phyloP scores from a whole-genome alignment of 2,888 invertebrate genomes.

The Synergus japonicus region DNA sequence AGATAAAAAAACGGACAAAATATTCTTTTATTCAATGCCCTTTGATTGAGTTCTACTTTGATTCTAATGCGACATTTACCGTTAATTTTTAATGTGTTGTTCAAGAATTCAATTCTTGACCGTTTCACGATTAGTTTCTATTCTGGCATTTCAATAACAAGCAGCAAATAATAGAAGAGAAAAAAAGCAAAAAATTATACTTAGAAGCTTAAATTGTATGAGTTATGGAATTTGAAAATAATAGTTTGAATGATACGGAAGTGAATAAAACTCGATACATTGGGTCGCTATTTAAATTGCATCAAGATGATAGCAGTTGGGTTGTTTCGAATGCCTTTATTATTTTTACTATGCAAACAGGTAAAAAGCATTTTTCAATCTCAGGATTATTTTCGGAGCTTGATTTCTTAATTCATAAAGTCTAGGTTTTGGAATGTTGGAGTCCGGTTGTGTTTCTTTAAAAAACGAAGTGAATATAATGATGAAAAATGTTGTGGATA shows the following conservation, averaged over 20 bases:
- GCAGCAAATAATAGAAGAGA: not conserved
- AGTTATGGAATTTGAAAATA: slow-evolving; percentile 54
- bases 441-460: slow-evolving; percentile 94
- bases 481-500: slow-evolving; percentile 97
- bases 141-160: slow-evolving; percentile 41
- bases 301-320: slow-evolving; percentile 92
- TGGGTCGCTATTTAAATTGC: slow-evolving; percentile 80
- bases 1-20: slow-evolving; percentile 56
- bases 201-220: not conserved
- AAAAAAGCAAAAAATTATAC: not conserved
- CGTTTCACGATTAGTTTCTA: slow-evolving; percentile 21
- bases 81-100: slow-evolving; percentile 69
- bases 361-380: slow-evolving; percentile 75
- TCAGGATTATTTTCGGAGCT: not conserved
- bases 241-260: slow-evolving; percentile 60
- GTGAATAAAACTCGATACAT: slow-evolving; percentile 57
- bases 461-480: slow-evolving; percentile 98
- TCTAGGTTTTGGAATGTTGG: slow-evolving; percentile 94
- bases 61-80: slow-evolving; percentile 11
- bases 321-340: slow-evolving; percentile 93
- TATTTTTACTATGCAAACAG: slow-evolving; percentile 96
- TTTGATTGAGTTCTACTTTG: slow-evolving; percentile 54
- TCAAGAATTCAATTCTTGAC: not conserved
- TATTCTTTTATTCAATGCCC: slow-evolving; percentile 41
- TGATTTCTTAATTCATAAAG: not conserved